Percentiles rank a stretch among this genome's conserved stretches.
Evolutionary conservation across 92 coral and sea anemone genomes (phyloP).

Genomic region (Heliopora coerulea): DNA sequence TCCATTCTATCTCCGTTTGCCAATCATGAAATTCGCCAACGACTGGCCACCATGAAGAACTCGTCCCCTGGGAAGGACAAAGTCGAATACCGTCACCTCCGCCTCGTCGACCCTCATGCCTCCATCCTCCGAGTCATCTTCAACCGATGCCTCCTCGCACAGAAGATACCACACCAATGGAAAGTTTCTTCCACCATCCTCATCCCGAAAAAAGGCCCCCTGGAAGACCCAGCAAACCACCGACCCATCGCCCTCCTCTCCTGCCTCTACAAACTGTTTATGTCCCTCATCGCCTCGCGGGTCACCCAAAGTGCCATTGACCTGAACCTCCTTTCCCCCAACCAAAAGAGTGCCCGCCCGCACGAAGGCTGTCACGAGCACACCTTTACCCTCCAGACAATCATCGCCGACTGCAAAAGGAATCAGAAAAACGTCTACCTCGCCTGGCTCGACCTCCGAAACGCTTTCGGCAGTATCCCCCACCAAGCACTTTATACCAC

Average conservation of each 20-base stretch:
- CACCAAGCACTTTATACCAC: constrained; percentile 6
- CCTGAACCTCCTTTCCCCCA: not conserved
- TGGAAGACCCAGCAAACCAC: no score
- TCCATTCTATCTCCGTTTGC: not conserved
- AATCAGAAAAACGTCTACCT: no score
- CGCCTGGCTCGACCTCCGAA: no score
- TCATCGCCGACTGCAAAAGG: not conserved
- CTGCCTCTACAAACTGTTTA: no score
- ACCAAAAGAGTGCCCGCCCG: no score
- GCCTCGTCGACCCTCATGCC: not conserved
- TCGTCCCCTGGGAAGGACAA: constrained; percentile 12
- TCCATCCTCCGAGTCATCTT: not conserved
- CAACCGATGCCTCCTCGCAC: no score
- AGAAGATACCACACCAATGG: not conserved
- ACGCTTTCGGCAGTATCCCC: constrained; percentile 10
- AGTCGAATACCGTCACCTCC: constrained; percentile 3
- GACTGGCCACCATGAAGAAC: not conserved
- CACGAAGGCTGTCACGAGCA: no score
- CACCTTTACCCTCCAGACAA: not conserved
- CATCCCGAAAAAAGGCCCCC: no score
- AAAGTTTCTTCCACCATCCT: no score
- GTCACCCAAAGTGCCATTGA: not conserved
- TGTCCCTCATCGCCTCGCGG: not conserved
- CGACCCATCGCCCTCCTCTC: no score
- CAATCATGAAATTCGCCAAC: not conserved